Evolutionary conservation across 2,797 vertebrate species (phyloP).

Genomic region (Ciconia nigra): DNA sequence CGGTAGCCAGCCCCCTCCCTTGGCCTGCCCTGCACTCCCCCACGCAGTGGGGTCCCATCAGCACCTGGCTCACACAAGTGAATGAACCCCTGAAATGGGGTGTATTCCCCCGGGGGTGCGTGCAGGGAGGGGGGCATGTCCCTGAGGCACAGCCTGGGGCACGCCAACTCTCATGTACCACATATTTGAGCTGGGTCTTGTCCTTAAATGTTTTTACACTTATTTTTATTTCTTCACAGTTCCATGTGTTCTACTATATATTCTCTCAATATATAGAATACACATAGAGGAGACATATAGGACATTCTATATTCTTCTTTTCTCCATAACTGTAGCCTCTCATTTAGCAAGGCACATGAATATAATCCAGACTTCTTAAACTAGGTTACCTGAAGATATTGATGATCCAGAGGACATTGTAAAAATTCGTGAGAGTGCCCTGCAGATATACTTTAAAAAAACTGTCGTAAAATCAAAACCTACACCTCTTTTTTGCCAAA

Average conservation of each 20-base stretch:
- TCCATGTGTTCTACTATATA: neutral
- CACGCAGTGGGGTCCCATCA: fast-evolving
- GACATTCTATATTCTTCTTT: neutral
- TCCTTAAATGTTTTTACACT: neutral
- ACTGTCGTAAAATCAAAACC: neutral
- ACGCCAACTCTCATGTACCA: neutral
- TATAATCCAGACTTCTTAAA: neutral
- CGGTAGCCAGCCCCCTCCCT: neutral
- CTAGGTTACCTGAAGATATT: neutral
- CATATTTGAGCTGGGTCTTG: neutral
- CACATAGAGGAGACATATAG: neutral
- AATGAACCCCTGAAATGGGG: neutral
- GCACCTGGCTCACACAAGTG: no score
- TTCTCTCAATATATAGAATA: neutral
- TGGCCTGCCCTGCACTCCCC: neutral
- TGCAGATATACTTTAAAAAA: neutral
- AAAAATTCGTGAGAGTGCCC: neutral
- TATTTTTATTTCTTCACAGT: neutral
- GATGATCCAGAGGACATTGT: neutral
- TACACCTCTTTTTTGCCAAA: neutral
- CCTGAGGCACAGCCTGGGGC: neutral
- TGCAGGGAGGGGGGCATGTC: neutral
- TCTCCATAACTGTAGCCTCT: neutral
- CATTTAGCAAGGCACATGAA: neutral
- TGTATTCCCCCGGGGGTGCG: neutral